phyloP scores from a whole-genome alignment of 2,113 vertebrate genomes.

The Oenanthe oenanthe region DNA sequence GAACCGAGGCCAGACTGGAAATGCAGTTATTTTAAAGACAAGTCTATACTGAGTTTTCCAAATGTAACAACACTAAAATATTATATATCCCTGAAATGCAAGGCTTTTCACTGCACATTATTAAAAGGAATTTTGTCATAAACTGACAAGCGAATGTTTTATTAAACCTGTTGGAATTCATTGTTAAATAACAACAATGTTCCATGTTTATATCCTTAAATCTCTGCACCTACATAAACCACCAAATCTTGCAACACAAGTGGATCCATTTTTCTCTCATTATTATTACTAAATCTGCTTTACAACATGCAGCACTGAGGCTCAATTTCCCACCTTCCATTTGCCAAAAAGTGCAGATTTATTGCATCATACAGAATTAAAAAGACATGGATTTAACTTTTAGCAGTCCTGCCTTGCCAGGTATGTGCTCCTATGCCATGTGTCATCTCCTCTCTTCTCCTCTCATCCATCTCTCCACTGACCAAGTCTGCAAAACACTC shows the following conservation, averaged over 20 bases:
- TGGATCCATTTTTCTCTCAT: slow-evolving; percentile 34
- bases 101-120: neutral
- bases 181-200: slow-evolving; percentile 43
- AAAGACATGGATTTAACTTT: neutral
- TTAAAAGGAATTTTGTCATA: slow-evolving; percentile 38
- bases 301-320: neutral
- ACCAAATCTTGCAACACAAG: neutral
- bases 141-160: slow-evolving; percentile 31
- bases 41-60: neutral
- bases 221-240: neutral
- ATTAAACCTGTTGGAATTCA: slow-evolving; percentile 29
- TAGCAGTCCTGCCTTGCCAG: neutral
- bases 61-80: slow-evolving; percentile 5
- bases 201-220: slow-evolving; percentile 37
- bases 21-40: neutral
- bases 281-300: slow-evolving; percentile 14
- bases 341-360: neutral
- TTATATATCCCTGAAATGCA: neutral
- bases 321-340: neutral
- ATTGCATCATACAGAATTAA: neutral
- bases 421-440: neutral
- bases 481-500: neutral
- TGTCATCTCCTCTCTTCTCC: neutral
- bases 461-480: neutral
- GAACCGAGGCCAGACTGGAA: neutral